These are phyloP conservation scores for Danio jaintianensis DNA, from an alignment of 2,797 vertebrate genomes.

Conservation along the genomic window DNA sequence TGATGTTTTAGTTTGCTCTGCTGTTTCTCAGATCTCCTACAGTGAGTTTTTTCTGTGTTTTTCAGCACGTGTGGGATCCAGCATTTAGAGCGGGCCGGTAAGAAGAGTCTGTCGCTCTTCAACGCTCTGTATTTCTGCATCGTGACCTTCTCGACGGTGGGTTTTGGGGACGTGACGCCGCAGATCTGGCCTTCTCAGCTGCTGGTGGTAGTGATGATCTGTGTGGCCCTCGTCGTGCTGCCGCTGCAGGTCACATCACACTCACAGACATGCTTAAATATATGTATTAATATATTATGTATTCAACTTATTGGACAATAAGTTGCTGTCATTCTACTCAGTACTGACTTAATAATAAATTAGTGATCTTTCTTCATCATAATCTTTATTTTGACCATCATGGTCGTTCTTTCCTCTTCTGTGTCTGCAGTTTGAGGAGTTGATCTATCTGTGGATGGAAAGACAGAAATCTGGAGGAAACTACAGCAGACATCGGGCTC, in stretches of 20 bases:
- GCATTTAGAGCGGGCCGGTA: slow-evolving; percentile 84
- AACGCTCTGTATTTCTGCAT: slow-evolving; percentile 87
- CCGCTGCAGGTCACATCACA: slow-evolving; percentile 79
- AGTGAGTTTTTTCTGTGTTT: slow-evolving; percentile 45
- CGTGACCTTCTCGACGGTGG: slow-evolving; percentile 87
- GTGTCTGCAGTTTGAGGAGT: slow-evolving; percentile 80
- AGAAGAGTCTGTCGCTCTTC: slow-evolving; percentile 78
- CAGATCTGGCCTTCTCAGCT: slow-evolving; percentile 87
- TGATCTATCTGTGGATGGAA: slow-evolving; percentile 89
- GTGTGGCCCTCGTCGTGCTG: slow-evolving; percentile 85
- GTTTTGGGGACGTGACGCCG: slow-evolving; percentile 85
- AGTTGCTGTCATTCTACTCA: background rate
- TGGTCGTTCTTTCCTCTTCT: slow-evolving; percentile 21
- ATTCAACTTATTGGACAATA: background rate
- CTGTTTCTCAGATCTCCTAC: slow-evolving; percentile 50
- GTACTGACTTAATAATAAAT: background rate
- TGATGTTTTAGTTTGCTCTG: slow-evolving; percentile 44
- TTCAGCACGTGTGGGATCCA: slow-evolving; percentile 82
- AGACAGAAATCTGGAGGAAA: slow-evolving; percentile 86
- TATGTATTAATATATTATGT: no score
- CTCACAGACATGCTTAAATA: background rate
- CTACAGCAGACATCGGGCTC: slow-evolving; percentile 86
- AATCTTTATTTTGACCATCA: background rate
- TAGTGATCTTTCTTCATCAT: background rate
- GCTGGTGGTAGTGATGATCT: slow-evolving; percentile 88